These are phyloP conservation scores for Baryphthengus martii DNA, from an alignment of 2,113 vertebrate species.

Conservation along the genomic window DNA sequence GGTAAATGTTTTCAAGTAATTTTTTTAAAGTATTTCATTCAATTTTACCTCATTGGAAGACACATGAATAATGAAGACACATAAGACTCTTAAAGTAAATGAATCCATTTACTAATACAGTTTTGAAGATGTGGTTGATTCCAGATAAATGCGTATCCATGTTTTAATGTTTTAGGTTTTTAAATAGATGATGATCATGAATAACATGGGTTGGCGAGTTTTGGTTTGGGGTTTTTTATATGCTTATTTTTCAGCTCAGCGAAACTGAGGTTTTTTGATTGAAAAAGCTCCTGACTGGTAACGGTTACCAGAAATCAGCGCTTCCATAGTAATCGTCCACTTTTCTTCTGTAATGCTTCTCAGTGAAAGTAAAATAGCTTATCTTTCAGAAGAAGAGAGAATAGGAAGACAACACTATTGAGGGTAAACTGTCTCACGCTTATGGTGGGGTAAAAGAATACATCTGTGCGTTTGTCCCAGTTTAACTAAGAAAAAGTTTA, in stretches of 20 bases:
- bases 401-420: not conserved
- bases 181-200: not conserved
- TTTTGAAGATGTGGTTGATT: not conserved
- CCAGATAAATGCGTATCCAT: not conserved
- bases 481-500: not conserved
- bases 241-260: not conserved
- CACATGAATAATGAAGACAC: too few species aligned
- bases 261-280: not conserved
- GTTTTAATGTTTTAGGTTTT: not conserved
- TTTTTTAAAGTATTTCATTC: not conserved
- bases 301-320: not conserved
- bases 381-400: not conserved
- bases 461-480: not conserved
- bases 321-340: accelerated
- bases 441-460: not conserved
- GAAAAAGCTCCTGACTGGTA: not conserved
- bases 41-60: not conserved
- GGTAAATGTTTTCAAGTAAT: not conserved
- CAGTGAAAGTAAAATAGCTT: not conserved
- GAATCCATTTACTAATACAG: not conserved
- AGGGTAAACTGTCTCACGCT: not conserved
- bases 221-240: not conserved
- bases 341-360: not conserved
- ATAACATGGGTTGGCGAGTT: not conserved
- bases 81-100: not conserved